Evolutionary conservation across 2,113 vertebrate genomes (phyloP).

Genomic region (Mobula hypostoma): DNA sequence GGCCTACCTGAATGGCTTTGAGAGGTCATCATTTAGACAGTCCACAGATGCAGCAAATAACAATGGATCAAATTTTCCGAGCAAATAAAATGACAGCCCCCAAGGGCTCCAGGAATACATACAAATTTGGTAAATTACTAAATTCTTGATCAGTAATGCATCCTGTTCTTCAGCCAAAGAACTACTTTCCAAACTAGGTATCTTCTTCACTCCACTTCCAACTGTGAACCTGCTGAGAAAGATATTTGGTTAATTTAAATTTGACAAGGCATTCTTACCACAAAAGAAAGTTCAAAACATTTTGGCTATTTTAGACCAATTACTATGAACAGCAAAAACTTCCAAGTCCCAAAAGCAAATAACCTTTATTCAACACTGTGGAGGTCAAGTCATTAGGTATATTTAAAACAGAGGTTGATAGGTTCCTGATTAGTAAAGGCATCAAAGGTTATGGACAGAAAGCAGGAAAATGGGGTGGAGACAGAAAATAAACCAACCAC

Average conservation of each 20-base stretch:
- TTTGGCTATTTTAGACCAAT: not conserved
- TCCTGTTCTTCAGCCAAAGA: conserved; percentile 12
- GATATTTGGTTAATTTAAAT: conserved; percentile 12
- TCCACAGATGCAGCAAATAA: not conserved
- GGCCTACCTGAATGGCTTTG: conserved; percentile 32
- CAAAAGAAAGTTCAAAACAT: not conserved
- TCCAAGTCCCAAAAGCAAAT: not conserved
- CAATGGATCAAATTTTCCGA: conserved; percentile 15
- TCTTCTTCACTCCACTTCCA: not conserved
- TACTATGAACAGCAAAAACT: not conserved
- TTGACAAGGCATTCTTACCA: not conserved
- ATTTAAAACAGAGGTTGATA: no score
- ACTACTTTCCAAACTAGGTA: conserved; percentile 5
- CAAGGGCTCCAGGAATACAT: conserved; percentile 26
- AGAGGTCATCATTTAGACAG: conserved; percentile 31
- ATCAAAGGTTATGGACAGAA: no score
- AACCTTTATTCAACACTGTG: not conserved
- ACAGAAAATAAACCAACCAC: no score
- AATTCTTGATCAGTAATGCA: conserved; percentile 23
- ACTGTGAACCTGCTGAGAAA: conserved; percentile 12
- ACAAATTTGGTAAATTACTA: conserved; percentile 22
- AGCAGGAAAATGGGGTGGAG: no score
- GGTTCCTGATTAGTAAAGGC: no score
- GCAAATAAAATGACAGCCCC: conserved; percentile 5
- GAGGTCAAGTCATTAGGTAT: no score